Evolutionary conservation across 1,140 invertebrate genomes (phyloP).

Genomic region (Caerostris extrusa): DNA sequence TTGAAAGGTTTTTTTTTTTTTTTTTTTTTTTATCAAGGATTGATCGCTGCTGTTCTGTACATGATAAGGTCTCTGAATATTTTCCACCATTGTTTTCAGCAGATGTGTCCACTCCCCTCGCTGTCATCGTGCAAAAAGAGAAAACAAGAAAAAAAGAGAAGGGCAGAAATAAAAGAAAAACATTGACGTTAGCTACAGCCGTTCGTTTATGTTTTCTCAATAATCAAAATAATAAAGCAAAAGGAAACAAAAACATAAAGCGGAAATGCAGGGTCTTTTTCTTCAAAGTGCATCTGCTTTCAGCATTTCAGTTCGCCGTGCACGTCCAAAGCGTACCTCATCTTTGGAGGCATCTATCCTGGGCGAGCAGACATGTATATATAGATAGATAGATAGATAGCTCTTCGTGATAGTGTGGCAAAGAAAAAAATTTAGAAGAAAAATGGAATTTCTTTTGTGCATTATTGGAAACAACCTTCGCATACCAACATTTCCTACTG

Average conservation of each 20-base stretch:
- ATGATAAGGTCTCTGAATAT: too few relatives aligned
- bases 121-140: too few relatives aligned
- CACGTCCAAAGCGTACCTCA: background rate
- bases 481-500: constrained; percentile 46
- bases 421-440: constrained; percentile 26
- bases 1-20: too few relatives aligned
- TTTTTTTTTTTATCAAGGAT: too few relatives aligned
- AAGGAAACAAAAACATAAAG: background rate
- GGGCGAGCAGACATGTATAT: background rate
- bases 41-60: too few relatives aligned
- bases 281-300: constrained; percentile 59
- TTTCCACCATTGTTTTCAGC: too few relatives aligned
- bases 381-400: constrained; percentile 44
- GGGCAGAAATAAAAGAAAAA: background rate
- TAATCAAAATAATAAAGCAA: constrained; percentile 39
- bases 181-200: background rate
- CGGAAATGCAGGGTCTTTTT: background rate
- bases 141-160: too few relatives aligned
- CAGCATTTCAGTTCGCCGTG: constrained; percentile 35
- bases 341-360: constrained; percentile 25
- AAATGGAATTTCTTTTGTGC: constrained; percentile 67
- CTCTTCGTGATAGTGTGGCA: background rate
- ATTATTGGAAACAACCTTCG: constrained; percentile 69
- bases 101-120: too few relatives aligned
- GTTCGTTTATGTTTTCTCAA: background rate